Conservation (phyloP, 2,797 vertebrate species). For the Urosaurus nigricauda region DNA sequence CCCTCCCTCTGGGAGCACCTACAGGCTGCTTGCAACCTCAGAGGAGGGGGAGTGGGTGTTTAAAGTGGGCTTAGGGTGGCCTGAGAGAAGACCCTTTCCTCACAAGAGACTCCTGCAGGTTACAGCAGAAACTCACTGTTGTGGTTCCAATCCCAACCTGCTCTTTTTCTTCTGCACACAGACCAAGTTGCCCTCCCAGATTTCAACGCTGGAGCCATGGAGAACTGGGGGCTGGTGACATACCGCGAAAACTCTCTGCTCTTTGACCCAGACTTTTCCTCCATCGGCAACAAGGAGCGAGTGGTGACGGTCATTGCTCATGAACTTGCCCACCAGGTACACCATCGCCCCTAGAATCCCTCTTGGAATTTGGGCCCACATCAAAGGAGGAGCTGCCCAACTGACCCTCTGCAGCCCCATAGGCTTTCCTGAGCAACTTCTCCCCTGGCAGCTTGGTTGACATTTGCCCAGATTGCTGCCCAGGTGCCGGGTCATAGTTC, state of each 20-base stretch:
- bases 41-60: too few species aligned
- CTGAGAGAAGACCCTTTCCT: background rate
- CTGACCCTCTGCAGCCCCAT: background rate
- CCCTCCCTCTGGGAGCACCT: too few species aligned
- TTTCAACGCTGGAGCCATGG: conserved; percentile 92
- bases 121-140: too few species aligned
- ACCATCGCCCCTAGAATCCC: too few species aligned
- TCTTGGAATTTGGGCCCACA: background rate
- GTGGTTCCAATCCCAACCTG: too few species aligned
- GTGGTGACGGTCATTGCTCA: conserved; percentile 86
- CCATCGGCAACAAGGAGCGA: conserved; percentile 88
- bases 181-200: conserved; percentile 92
- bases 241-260: conserved; percentile 90
- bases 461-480: background rate
- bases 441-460: fast-evolving
- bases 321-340: conserved; percentile 93
- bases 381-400: too few species aligned
- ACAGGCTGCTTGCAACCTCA: too few species aligned
- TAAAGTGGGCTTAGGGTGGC: background rate
- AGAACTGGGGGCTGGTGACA: conserved; percentile 95
- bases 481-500: too few species aligned
- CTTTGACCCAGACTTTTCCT: conserved; percentile 79
- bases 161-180: conserved; percentile 56
- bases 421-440: background rate
- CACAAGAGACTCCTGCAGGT: too few species aligned